These are phyloP conservation scores for Actinia tenebrosa DNA, from an alignment of 64 coral and sea anemone species.

Conservation along the genomic window DNA sequence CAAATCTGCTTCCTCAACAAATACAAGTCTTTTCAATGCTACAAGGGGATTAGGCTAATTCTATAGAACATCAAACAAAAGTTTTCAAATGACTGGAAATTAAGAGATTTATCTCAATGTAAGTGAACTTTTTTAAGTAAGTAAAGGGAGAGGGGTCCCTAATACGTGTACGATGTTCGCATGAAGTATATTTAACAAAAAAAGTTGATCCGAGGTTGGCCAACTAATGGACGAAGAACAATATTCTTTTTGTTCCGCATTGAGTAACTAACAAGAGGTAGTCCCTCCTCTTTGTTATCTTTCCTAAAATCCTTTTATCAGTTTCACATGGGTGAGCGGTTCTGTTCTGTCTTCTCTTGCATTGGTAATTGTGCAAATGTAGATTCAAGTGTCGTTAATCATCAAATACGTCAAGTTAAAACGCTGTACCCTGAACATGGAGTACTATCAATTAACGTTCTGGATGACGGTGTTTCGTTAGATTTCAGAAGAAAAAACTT, in stretches of 20 bases:
- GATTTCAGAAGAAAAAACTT: background rate
- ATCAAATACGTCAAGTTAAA: slow-evolving; percentile 16
- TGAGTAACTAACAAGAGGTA: slow-evolving; percentile 16
- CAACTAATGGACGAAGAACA: slow-evolving; percentile 3
- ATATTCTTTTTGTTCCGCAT: slow-evolving; percentile 21
- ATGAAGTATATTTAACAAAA: background rate
- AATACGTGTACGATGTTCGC: background rate
- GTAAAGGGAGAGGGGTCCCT: background rate
- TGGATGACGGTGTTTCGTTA: background rate
- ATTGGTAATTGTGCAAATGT: slow-evolving; percentile 22
- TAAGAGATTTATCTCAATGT: background rate
- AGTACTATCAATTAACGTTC: slow-evolving; percentile 18
- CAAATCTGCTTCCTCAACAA: background rate
- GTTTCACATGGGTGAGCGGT: slow-evolving; percentile 12
- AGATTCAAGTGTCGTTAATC: slow-evolving; percentile 16
- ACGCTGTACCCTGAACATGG: slow-evolving; percentile 10
- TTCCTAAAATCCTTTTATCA: slow-evolving; percentile 20
- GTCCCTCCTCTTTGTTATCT: slow-evolving; percentile 28
- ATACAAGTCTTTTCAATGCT: background rate
- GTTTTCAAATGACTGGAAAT: background rate
- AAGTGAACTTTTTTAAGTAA: background rate
- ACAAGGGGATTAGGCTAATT: slow-evolving; percentile 5
- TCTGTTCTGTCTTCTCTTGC: slow-evolving; percentile 11
- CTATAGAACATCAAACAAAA: slow-evolving; percentile 9
- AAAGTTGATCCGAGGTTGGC: background rate